Base-by-base conservation (phyloP, 2,797 vertebrate species). In the Dipus sagitta region DNA sequence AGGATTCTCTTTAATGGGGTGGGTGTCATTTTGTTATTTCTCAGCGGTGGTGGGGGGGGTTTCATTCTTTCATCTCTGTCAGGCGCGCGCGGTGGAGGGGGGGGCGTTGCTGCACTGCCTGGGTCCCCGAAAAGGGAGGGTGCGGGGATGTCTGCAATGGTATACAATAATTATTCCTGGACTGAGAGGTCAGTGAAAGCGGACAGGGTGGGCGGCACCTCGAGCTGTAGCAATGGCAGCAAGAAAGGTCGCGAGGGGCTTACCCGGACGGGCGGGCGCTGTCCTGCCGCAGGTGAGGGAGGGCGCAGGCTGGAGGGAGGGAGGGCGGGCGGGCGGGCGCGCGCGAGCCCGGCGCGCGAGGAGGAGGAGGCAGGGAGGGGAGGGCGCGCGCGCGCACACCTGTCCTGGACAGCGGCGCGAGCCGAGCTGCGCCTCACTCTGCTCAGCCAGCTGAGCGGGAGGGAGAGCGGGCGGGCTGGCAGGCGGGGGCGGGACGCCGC, bases 271-370 rank as follows among this genome's bases (percentile, higher is more conserved):
- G 67, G 82, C 70, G 94, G 95, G 95, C 95, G 96, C 96, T 96
- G 96, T 96, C 96, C 95, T 95, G 96, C 95, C 85, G 96, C 96
- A 97, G 96, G 96, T 97, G 95, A 96, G 96, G 95, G 92, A 96
- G 95, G 97, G 95, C 94, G 94, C 94, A 92, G 92, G 93, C 88
- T 90, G 94, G 95, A 92, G 86, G 76, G 65, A 94, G 88, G 92
- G 90, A 54, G 89, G 54, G 54, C 54, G 52, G 52, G 6, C 52
- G 11, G 54, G 54, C 54, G 54, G 79, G 94, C 77, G 95, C 87
- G 97, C 95, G 91, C 89, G 81, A 86, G 94, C 76, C 76, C 17
- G 82, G 91, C 90, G 94, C 8, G 47, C 88, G 20, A 76, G 89
- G 90, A 88, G 28, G 92, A 54, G 32, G 20, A 86, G 87, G 92